Base-by-base conservation (phyloP, 1,140 invertebrate species). In the Drosophila mauritiana region DNA sequence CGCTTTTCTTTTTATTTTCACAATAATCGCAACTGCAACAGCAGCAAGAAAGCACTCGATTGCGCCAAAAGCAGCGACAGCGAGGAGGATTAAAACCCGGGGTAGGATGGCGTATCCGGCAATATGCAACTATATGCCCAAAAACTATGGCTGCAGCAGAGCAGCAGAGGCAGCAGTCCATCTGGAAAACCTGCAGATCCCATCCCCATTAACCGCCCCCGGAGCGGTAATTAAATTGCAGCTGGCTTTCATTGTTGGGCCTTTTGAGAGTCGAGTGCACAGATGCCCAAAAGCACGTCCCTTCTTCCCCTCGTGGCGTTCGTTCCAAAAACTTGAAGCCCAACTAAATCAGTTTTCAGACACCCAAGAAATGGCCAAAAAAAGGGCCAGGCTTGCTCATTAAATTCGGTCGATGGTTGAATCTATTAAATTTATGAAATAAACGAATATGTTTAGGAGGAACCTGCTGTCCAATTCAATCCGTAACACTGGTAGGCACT, bases 161-260 rank as follows among this genome's bases (percentile, higher is more conserved):
- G n/a, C n/a, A n/a, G n/a, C 37, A 48, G 52, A 31, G 54, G 52
- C 48, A 15, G 48, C 51, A 37, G 59, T 59, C 55, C 55, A 34
- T 67, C 36, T 59, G 27, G 13, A 15, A 46, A 34, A 31, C 17
- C 25, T 4, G 4, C 7, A 45, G 20, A 22, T 20, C 17, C 13
- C 10, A 7, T 1, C 59, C 56, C 62, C 51, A 58, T 75, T 84
- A 73, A 73, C 42, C 45, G 58, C 65, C 76, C 63, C 68, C 76
- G 75, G 54, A 79, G 74, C 72, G 70, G 83, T 86, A 86, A 86
- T 86, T 86, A 86, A 86, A 86, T 88, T 88, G 83, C 79, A 76
- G 75, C 79, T 78, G 78, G 73, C 62, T 75, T 68, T 70, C 75
- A 74, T 84, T 76, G 48, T 68, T 61, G 76, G 43, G 51, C 55